Evolutionary conservation across 2,113 vertebrate species (phyloP).

Genomic region (Ivindomyrus marchei): DNA sequence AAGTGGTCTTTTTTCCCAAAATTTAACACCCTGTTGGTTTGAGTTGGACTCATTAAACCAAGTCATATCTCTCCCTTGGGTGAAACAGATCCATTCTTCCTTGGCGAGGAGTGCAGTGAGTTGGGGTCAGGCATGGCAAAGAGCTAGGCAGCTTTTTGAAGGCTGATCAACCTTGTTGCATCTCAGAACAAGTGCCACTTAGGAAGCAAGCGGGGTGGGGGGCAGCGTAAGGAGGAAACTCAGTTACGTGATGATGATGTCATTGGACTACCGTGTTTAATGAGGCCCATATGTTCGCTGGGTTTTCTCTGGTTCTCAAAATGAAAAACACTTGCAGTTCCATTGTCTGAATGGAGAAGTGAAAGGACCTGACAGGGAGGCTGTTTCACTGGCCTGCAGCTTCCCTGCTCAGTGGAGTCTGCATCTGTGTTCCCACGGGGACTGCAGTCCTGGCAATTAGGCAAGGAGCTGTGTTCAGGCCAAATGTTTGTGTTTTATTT

Average conservation of each 20-base stretch:
- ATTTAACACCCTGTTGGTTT: conserved; percentile 23
- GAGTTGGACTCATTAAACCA: conserved; percentile 22
- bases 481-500: neutral
- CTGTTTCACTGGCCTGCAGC: neutral
- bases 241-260: conserved; percentile 56
- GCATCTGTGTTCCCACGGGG: neutral
- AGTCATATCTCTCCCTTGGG: conserved; percentile 24
- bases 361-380: neutral
- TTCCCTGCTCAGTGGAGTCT: neutral
- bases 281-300: conserved; percentile 42
- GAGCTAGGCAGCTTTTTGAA: neutral
- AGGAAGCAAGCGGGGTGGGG: conserved; percentile 22
- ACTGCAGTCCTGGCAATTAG: neutral
- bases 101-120: neutral
- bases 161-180: neutral
- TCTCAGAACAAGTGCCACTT: conserved; percentile 25
- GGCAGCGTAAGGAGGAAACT: conserved; percentile 36
- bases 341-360: neutral
- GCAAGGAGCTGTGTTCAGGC: neutral
- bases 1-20: conserved; percentile 25
- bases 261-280: conserved; percentile 46
- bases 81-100: conserved; percentile 2
- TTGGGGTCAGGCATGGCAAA: neutral
- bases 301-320: conserved; percentile 25
- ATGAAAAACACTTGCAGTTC: conserved; percentile 11